Percentiles rank a stretch among this genome's conserved stretches.
phyloP scores from a whole-genome alignment of 2,797 vertebrate genomes.

The Crypturellus tataupa region DNA sequence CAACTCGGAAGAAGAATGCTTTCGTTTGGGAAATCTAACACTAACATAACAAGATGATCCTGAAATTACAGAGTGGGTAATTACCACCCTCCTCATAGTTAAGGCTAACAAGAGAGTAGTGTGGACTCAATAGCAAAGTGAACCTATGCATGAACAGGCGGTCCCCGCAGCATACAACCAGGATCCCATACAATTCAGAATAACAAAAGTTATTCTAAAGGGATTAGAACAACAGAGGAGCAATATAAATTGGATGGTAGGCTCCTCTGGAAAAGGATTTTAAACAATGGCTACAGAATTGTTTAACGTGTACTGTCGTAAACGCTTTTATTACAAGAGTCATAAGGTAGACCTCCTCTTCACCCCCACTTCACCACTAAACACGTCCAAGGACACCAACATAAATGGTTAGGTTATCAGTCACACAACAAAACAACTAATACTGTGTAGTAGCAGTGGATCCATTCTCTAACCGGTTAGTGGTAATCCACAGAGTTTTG shows the following conservation, averaged over 20 bases:
- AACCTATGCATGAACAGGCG: background rate
- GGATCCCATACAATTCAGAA: background rate
- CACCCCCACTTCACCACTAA: background rate
- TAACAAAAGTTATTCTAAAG: background rate
- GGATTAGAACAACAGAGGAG: background rate
- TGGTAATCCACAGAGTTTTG: too few relatives aligned
- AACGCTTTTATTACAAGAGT: background rate
- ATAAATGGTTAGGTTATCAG: background rate
- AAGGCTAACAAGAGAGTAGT: background rate
- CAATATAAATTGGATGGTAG: background rate
- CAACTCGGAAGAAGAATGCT: too few relatives aligned
- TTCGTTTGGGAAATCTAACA: background rate
- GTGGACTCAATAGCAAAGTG: background rate
- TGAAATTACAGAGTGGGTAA: background rate
- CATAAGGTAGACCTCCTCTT: background rate
- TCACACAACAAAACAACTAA: background rate
- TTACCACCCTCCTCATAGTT: background rate
- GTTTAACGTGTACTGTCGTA: background rate
- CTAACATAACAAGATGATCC: background rate
- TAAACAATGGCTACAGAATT: background rate
- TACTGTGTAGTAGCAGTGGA: too few relatives aligned
- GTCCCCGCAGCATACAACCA: background rate
- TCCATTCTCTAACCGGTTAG: too few relatives aligned
- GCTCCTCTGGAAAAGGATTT: background rate
- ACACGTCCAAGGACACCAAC: background rate